phyloP scores from a whole-genome alignment of 2,888 invertebrate species.

The Nymphalis c-album region DNA sequence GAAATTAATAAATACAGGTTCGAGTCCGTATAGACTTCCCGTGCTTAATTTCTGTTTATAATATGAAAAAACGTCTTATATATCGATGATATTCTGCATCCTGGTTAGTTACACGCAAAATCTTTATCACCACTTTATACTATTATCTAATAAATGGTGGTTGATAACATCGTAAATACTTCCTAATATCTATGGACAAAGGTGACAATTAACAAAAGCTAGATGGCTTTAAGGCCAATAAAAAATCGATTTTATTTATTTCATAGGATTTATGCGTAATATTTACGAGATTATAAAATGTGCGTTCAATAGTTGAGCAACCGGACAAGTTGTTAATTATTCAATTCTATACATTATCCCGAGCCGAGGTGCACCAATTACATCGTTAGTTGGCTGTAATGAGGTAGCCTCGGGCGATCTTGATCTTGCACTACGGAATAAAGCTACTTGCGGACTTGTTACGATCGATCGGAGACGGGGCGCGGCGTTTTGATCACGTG shows the following conservation, averaged over 20 bases:
- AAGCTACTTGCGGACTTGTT: slow-evolving; percentile 25
- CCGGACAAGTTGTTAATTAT: slow-evolving; percentile 48
- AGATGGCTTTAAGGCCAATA: too few relatives aligned
- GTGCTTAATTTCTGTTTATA: too few relatives aligned
- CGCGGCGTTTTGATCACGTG: background rate
- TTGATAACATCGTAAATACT: too few relatives aligned
- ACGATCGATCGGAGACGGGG: slow-evolving; percentile 21
- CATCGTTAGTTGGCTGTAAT: slow-evolving; percentile 71
- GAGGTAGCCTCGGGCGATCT: slow-evolving; percentile 55
- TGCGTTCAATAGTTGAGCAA: slow-evolving; percentile 28
- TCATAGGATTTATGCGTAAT: background rate
- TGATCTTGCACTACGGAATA: slow-evolving; percentile 21
- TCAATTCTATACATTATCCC: slow-evolving; percentile 51
- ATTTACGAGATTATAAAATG: background rate
- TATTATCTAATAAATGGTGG: too few relatives aligned
- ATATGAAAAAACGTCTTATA: too few relatives aligned
- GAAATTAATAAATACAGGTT: too few relatives aligned
- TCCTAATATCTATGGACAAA: too few relatives aligned
- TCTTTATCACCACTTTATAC: too few relatives aligned
- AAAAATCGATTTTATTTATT: too few relatives aligned
- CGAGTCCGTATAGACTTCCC: too few relatives aligned
- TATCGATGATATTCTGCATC: too few relatives aligned
- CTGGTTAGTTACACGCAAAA: too few relatives aligned
- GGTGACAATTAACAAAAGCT: background rate
- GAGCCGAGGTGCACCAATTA: slow-evolving; percentile 59